Evolutionary conservation across 2,113 vertebrate species (phyloP), one percentile per base, ranked within the genome.

Genomic region (Lates calcarifer): DNA sequence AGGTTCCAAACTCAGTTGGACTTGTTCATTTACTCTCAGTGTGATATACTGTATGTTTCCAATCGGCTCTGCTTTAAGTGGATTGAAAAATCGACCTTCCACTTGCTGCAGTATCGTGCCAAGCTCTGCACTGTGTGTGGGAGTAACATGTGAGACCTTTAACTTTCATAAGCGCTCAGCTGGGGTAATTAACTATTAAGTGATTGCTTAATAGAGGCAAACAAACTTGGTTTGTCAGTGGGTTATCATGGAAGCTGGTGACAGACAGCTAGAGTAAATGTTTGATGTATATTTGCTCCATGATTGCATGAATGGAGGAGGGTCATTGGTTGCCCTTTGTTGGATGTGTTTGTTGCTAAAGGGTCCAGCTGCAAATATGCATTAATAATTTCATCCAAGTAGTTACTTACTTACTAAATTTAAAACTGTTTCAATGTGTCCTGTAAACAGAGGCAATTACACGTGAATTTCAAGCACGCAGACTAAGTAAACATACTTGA

Each of bases 111-210:
- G 22, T 26, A 26, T 45, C 0, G 26, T 6, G 5, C 4, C 24
- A 22, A 4, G 11, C 35, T 68, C 60, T 77, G 62, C n/a, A 3
- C 47, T 56, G 61, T 58, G 53, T 35, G 76, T 79, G 47, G 47
- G 67, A 14, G 29, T 29, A 67, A 68, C 60, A 73, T 51, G 29
- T 14, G 15, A 64, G 63, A 76, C 47, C 33, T 81, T 79, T 73
- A 64, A 28, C 71, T 73, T 73, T 66, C 49, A 37, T 31, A 7
- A 29, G 15, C 60, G 75, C 63, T 77, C 51, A 65, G 17, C 57
- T 31, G 71, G 33, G 41, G 60, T 84, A 89, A 91, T 92, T 74
- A 80, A 57, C 55, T 71, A 41, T 82, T 37, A 60, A 74, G 47
- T 61, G 79, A 74, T 39, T 77, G 77, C 79, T 69, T 72, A 82